These are phyloP conservation scores for Diarsia mendica DNA, from an alignment of 2,888 invertebrate genomes.

Conservation along the genomic window DNA sequence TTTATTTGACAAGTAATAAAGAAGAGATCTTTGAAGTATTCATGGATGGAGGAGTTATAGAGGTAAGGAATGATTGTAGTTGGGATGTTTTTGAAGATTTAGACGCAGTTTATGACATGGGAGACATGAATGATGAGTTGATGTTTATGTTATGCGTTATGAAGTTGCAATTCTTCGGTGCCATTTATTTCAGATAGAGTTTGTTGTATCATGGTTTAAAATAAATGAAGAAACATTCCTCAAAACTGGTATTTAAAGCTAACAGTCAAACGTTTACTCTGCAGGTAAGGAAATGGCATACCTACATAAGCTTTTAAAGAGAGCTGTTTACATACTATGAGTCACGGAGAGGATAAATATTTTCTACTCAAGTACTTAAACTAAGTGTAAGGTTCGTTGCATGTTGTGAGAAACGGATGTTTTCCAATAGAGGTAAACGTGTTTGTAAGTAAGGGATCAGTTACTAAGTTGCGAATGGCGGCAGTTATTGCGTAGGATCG, in stretches of 20 bases:
- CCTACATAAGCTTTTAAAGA: slow-evolving; percentile 19
- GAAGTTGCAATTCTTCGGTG: not conserved
- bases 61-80: not conserved
- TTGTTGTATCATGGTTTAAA: not conserved
- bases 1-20: slow-evolving; percentile 9
- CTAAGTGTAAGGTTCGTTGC: slow-evolving; percentile 30
- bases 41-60: not conserved
- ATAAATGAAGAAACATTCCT: not conserved
- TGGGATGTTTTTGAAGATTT: not conserved
- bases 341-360: slow-evolving; percentile 9
- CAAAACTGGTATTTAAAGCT: not conserved
- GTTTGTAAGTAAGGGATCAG: slow-evolving; percentile 33
- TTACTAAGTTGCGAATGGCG: slow-evolving; percentile 23
- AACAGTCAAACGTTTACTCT: not conserved
- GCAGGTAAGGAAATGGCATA: not conserved
- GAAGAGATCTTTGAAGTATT: slow-evolving; percentile 13
- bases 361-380: slow-evolving; percentile 20
- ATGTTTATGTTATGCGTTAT: not conserved
- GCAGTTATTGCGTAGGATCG: slow-evolving; percentile 33
- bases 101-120: not conserved
- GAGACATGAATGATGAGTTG: not conserved
- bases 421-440: slow-evolving; percentile 43
- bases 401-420: slow-evolving; percentile 43
- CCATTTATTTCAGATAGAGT: not conserved
- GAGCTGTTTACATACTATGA: slow-evolving; percentile 1